A percentile compares a stretch with the other conserved stretches of the same genome.
phyloP scores from a whole-genome alignment of 2,797 vertebrate genomes.

The Bradypodion pumilum region DNA sequence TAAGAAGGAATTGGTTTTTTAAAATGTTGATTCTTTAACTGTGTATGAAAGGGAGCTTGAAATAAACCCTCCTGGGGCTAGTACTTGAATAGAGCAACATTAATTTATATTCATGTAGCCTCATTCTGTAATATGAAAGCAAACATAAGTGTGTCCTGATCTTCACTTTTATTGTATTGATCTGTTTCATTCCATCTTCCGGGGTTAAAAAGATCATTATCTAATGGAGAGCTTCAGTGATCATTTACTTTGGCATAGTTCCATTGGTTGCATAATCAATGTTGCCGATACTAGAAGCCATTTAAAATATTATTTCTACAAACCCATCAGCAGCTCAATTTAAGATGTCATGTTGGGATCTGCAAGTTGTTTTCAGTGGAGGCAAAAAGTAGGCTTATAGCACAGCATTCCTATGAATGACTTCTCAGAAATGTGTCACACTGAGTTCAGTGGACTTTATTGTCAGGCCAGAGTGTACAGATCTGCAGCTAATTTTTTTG shows the following conservation, averaged over 20 bases:
- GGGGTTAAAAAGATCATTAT: constrained; percentile 8
- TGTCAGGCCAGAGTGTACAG: too few species aligned
- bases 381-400: background rate
- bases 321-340: background rate
- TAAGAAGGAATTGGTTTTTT: background rate
- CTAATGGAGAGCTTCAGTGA: constrained; percentile 16
- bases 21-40: background rate
- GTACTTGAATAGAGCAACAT: background rate
- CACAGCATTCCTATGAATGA: background rate
- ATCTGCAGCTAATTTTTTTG: background rate
- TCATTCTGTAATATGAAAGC: constrained; percentile 40
- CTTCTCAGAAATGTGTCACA: background rate
- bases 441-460: too few species aligned
- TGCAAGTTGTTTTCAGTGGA: background rate
- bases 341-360: background rate
- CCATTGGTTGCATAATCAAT: background rate
- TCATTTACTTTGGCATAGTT: background rate
- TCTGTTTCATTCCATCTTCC: constrained; percentile 35
- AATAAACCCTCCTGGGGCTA: background rate
- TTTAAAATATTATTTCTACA: background rate
- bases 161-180: constrained; percentile 16
- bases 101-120: background rate
- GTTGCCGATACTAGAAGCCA: background rate
- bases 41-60: background rate
- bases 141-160: constrained; percentile 38